Evolutionary conservation across 23 tunicate genomes (phyloP).

Genomic region (Halocynthia aurantium): DNA sequence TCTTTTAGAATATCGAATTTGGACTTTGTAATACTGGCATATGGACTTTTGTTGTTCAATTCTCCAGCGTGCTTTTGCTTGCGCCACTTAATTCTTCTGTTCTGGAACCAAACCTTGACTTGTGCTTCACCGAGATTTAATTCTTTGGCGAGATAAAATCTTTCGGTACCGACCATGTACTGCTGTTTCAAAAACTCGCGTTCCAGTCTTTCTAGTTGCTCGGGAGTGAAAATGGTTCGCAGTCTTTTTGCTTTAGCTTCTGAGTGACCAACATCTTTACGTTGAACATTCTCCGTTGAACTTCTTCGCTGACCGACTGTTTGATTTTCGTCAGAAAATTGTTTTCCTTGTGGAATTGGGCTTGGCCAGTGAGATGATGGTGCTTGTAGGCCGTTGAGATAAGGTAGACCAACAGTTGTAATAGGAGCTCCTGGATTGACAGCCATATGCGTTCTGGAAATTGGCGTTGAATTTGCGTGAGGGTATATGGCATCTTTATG

Average conservation of each 20-base stretch:
- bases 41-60: no score
- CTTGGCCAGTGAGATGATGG: background rate
- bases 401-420: no score
- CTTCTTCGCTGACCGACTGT: no score
- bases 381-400: background rate
- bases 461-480: no score
- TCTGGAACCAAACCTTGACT: conserved; percentile 78
- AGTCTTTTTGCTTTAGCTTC: conserved; percentile 30
- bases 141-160: conserved; percentile 37
- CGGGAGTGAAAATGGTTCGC: conserved; percentile 56
- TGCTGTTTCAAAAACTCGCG: conserved; percentile 43
- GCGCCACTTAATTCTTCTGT: conserved; percentile 66
- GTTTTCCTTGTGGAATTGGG: background rate
- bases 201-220: conserved; percentile 53
- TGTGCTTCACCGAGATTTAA: conserved; percentile 47
- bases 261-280: background rate
- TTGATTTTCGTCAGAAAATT: background rate
- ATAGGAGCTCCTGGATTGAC: no score
- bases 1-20: no score
- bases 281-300: no score
- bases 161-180: conserved; percentile 50
- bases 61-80: conserved; percentile 14
- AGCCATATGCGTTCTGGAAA: no score
- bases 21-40: no score
- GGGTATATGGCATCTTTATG: no score